Evolutionary conservation across 2,113 vertebrate species (phyloP).

Genomic region (Indri indri): DNA sequence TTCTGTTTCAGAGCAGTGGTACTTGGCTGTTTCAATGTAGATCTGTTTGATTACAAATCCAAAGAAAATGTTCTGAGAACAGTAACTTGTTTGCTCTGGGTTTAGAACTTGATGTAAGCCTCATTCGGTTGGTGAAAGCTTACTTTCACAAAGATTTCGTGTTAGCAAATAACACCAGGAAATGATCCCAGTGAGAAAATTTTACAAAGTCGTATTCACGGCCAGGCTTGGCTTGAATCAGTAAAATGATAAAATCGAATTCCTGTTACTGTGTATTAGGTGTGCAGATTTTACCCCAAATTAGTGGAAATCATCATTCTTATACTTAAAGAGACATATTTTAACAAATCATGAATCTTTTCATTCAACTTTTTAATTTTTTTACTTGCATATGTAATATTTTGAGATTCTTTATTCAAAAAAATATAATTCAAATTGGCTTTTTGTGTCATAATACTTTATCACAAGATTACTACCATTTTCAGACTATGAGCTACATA

Average conservation of each 20-base stretch:
- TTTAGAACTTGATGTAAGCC: conserved; percentile 67
- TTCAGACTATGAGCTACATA: neutral
- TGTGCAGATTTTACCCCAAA: conserved; percentile 28
- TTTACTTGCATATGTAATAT: neutral
- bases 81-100: conserved; percentile 64
- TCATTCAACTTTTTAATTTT: neutral
- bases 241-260: conserved; percentile 40
- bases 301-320: neutral
- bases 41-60: conserved; percentile 73
- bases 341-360: conserved; percentile 4
- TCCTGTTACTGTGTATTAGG: conserved; percentile 14
- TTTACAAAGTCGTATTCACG: conserved; percentile 62
- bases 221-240: conserved; percentile 22
- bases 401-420: neutral
- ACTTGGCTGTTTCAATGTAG: conserved; percentile 66
- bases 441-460: neutral
- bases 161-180: conserved; percentile 68
- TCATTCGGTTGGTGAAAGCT: conserved; percentile 51
- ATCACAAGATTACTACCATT: neutral
- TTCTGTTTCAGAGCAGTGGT: conserved; percentile 54
- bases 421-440: neutral
- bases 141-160: conserved; percentile 56
- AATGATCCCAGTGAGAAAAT: conserved; percentile 62
- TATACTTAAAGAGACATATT: neutral
- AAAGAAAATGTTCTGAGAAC: conserved; percentile 74